Conservation (phyloP, 2,797 vertebrate species). For the Ctenosaura bakeri region DNA sequence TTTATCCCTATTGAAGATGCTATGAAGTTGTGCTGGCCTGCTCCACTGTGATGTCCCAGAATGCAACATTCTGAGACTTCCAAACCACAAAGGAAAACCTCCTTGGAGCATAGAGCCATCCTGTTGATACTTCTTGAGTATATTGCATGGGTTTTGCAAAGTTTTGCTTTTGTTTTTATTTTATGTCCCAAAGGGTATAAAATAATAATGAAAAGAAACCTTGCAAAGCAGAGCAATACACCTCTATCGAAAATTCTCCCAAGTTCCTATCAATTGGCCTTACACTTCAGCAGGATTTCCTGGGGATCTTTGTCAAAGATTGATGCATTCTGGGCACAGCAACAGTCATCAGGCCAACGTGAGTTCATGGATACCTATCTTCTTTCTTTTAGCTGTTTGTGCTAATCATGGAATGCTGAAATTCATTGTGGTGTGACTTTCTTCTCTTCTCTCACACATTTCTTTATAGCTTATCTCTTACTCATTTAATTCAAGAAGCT, state of each 20-base stretch:
- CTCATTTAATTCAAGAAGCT: slow-evolving; percentile 22
- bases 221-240: slow-evolving; percentile 78
- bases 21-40: slow-evolving; percentile 63
- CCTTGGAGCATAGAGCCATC: slow-evolving; percentile 72
- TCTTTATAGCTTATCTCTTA: neutral
- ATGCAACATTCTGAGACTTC: slow-evolving; percentile 68
- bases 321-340: slow-evolving; percentile 41
- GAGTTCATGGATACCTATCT: slow-evolving; percentile 48
- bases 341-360: slow-evolving; percentile 48
- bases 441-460: neutral
- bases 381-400: slow-evolving; percentile 43
- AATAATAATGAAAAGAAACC: slow-evolving; percentile 78
- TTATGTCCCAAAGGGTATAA: slow-evolving; percentile 73
- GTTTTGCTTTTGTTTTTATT: slow-evolving; percentile 69
- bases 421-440: slow-evolving; percentile 5
- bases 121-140: slow-evolving; percentile 69
- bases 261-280: slow-evolving; percentile 53
- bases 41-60: slow-evolving; percentile 59
- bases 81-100: slow-evolving; percentile 71
- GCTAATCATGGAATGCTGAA: slow-evolving; percentile 38
- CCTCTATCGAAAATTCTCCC: slow-evolving; percentile 19
- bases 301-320: slow-evolving; percentile 59
- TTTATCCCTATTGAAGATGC: slow-evolving; percentile 66
- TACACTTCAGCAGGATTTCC: slow-evolving; percentile 73
- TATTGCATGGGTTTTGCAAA: slow-evolving; percentile 77